Evolutionary conservation across 2,113 vertebrate species (phyloP).

Genomic region (Mus spicilegus): DNA sequence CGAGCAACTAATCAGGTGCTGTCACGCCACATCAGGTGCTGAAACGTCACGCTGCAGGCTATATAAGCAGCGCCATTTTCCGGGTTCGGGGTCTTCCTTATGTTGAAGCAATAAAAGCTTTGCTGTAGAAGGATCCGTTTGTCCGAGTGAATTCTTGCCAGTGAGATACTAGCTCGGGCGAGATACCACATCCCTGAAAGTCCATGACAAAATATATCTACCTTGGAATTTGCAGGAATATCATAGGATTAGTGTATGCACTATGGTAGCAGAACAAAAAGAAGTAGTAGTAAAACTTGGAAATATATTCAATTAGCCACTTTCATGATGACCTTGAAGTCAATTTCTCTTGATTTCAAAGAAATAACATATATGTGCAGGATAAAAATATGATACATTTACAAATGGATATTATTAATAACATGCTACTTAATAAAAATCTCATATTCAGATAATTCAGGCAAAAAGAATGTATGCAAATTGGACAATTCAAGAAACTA

Average conservation of each 20-base stretch:
- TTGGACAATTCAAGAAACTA: not conserved
- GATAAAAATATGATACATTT: slow-evolving; percentile 40
- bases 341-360: slow-evolving; percentile 44
- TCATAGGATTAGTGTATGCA: not conserved
- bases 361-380: not conserved
- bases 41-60: no score
- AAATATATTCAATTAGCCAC: slow-evolving; percentile 9
- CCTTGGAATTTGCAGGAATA: not conserved
- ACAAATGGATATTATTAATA: slow-evolving; percentile 1
- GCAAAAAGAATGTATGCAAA: not conserved
- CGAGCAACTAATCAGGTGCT: no score
- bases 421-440: not conserved
- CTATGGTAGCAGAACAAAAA: not conserved
- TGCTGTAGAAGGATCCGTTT: no score
- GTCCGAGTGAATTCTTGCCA: no score
- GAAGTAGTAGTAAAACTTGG: not conserved
- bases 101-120: no score
- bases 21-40: no score
- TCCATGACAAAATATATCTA: no score
- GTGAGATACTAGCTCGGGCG: no score
- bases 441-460: slow-evolving; percentile 28
- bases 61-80: no score
- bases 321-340: not conserved
- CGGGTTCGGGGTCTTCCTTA: no score
- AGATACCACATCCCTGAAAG: not conserved